Evolutionary conservation across 2,888 invertebrate genomes (phyloP).

Genomic region (Chelonus formosanus): DNA sequence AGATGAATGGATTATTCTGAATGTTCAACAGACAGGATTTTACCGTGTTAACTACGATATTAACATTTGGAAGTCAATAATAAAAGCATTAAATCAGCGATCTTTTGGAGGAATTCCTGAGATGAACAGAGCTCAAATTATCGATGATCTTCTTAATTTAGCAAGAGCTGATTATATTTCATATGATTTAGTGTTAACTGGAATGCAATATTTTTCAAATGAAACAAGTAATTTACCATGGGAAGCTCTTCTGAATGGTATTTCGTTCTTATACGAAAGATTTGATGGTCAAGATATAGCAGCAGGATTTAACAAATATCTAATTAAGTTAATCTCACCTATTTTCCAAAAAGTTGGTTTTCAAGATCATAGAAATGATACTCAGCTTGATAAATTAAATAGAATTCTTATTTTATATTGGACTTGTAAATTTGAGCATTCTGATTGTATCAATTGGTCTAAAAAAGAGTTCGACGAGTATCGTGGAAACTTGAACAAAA

Average conservation of each 20-base stretch:
- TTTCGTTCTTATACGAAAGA: constrained; percentile 59
- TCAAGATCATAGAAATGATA: constrained; percentile 64
- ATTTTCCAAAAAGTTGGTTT: constrained; percentile 69
- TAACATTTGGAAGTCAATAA: constrained; percentile 69
- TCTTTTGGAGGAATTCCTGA: constrained; percentile 68
- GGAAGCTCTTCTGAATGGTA: constrained; percentile 65
- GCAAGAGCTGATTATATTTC: constrained; percentile 73
- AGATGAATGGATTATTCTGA: constrained; percentile 54
- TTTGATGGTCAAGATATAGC: constrained; percentile 40
- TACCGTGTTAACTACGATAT: constrained; percentile 70
- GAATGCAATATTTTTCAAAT: constrained; percentile 74
- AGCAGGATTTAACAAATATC: constrained; percentile 39
- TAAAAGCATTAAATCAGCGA: constrained; percentile 63
- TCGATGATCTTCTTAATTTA: constrained; percentile 82
- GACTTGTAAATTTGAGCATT: constrained; percentile 73
- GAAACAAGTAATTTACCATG: constrained; percentile 83
- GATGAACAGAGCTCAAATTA: constrained; percentile 79
- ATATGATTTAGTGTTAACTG: constrained; percentile 72
- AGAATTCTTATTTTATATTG: constrained; percentile 72
- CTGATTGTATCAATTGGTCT: constrained; percentile 69
- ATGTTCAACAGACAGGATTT: constrained; percentile 65
- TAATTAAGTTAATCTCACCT: constrained; percentile 65
- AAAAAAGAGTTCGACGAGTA: constrained; percentile 59
- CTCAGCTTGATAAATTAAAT: constrained; percentile 70
- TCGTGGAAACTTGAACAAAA: constrained; percentile 48